Evolutionary conservation across 2,888 invertebrate genomes (phyloP), one percentile per base, ranked within the genome.

Genomic region (Acronicta alni): DNA sequence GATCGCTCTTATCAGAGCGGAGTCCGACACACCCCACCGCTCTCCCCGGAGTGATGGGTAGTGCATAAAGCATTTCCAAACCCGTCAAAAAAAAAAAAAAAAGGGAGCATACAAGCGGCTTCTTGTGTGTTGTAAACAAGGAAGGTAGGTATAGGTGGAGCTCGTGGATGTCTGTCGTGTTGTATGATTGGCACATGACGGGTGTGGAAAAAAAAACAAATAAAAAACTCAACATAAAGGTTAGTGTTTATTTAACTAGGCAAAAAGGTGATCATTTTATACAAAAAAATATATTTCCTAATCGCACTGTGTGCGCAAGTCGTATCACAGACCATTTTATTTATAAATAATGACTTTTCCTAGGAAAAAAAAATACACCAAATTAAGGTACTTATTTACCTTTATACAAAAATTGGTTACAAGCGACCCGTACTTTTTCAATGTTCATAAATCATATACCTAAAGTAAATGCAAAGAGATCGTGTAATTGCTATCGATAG

Each of bases 341-440:
- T 83, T 82, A 87, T 83, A 86, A 82, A 87, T 85, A 78, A 77
- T 78, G 76, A 78, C 88, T 89, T 88, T 88, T 87, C 84, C 86
- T 87, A 84, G 86, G 88, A 89, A 89, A 90, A n/a, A n/a, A 88
- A 82, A 82, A 78, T 75, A 75, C 77, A 87, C 85, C 86, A 82
- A 86, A 83, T 83, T 86, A 88, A 85, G 86, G 84, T 82, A 83
- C n/a, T n/a, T n/a, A n/a, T 77, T 71, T 64, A 77, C 75, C 63
- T 77, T 72, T 68, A 72, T 78, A 77, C 72, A 78, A 75, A 78
- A 65, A 75, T 76, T 72, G 68, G 68, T 77, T 76, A 76, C 78
- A 78, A 75, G 76, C 62, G 77, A 72, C 77, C 67, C 63, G 65
- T 67, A 67, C 62, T 60, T 74, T 35, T 67, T 65, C 54, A 64